Base-by-base conservation (phyloP, 1,140 invertebrate species). In the Pygmarrhopalites habei region DNA sequence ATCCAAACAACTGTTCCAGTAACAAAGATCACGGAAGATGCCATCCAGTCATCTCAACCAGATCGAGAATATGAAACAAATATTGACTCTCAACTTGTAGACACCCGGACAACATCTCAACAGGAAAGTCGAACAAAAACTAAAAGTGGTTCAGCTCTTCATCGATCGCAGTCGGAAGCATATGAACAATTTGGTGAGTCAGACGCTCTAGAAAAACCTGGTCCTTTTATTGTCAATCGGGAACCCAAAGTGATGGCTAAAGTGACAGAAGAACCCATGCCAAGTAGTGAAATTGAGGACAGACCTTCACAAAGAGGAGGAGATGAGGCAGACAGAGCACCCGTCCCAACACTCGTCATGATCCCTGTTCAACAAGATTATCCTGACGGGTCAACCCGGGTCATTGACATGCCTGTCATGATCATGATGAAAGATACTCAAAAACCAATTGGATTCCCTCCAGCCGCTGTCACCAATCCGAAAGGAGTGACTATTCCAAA, bases 371-470 rank as follows among this genome's bases (percentile, higher is more conserved):
- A 58, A 15, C 67, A 68, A 30, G 61, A 26, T 19, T 55, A 35
- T 51, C 62, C 63, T 7, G 67, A 68, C n/a, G 67, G 67, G 1
- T 65, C 67, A 1, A 59, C 64, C 28, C 35, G 51, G 14, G 35
- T 61, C 12, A 59, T 49, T 21, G 60, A 68, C 19, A 60, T 68
- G 2, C 67, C 67, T 4, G 67, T 68, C 1, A 49, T 65, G 44
- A 44, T 65, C 1, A 56, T 65, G 51, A 35, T 46, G 17, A 5
- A 39, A 15, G 7, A 39, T 5, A 32, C 32, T 5, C 3, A 7
- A 14, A n/a, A 43, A 15, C 28, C 39, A 5, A 1, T 29, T 39
- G 55, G 17, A 30, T 58, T 29, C 39, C 41, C 61, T 23, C 47
- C 49, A 28, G 59, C 19, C 35, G 43, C 23, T 28, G n/a, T 30